These are phyloP conservation scores for Hippasteria phrygiana DNA, from an alignment of 53 echinoderm and acorn worm species.

Conservation along the genomic window DNA sequence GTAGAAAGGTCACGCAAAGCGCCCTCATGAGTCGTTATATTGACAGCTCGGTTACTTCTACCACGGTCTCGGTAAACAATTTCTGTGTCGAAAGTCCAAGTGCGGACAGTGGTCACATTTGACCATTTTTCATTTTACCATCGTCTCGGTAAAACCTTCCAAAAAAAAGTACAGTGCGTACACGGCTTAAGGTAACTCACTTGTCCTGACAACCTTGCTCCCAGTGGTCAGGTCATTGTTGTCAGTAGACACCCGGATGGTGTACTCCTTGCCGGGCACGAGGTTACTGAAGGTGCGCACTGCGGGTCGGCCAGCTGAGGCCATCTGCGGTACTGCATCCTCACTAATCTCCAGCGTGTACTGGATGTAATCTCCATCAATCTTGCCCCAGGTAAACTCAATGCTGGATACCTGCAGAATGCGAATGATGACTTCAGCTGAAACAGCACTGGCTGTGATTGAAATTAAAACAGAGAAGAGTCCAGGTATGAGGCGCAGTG, in stretches of 20 bases:
- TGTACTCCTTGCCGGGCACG: constrained; percentile 51
- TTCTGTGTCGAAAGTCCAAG: no score
- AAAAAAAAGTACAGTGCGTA: no score
- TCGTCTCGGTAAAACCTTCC: no score
- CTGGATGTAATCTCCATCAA: not conserved
- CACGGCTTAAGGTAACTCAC: constrained; percentile 46
- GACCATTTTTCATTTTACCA: no score
- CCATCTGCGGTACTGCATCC: not conserved
- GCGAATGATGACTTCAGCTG: constrained; percentile 62
- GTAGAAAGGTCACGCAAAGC: no score
- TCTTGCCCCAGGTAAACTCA: constrained; percentile 64
- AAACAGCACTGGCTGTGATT: constrained; percentile 44
- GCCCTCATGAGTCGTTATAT: no score
- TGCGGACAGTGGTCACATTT: no score
- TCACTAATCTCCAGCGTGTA: constrained; percentile 45
- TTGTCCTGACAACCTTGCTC: constrained; percentile 51
- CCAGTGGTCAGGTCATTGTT: constrained; percentile 16
- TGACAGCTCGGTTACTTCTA: no score
- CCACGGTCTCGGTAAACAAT: no score
- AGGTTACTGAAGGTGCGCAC: constrained; percentile 25
- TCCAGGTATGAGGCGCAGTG: no score
- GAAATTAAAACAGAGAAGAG: not conserved
- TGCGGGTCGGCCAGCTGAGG: not conserved
- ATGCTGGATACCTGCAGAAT: constrained; percentile 4
- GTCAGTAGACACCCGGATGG: constrained; percentile 30